phyloP scores from a whole-genome alignment of 2,113 vertebrate genomes.

The Boulengeromyrus knoepffleri region DNA sequence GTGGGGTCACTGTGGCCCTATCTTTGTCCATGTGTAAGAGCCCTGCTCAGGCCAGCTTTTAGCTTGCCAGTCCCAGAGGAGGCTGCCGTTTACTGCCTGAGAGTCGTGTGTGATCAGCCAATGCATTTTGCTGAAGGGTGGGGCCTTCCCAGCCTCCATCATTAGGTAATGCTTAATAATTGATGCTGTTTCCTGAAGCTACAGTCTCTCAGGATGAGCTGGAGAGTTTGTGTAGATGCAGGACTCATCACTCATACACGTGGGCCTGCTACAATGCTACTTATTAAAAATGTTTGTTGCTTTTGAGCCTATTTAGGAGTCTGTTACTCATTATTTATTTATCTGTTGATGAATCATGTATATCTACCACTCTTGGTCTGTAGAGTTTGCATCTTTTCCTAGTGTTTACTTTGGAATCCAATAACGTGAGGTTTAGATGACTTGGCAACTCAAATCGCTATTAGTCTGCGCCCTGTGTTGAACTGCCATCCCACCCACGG shows the following conservation, averaged over 20 bases:
- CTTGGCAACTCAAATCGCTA: neutral
- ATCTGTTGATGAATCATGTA: neutral
- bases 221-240: neutral
- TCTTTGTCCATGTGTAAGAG: neutral
- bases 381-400: neutral
- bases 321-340: neutral
- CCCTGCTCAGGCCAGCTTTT: neutral
- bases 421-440: neutral
- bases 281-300: neutral
- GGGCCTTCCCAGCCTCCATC: slow-evolving; percentile 21
- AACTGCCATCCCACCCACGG: too few species aligned
- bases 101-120: neutral
- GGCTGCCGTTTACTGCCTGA: neutral
- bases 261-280: neutral
- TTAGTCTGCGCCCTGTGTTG: neutral
- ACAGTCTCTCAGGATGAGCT: neutral
- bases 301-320: neutral
- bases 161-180: slow-evolving; percentile 41
- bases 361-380: neutral
- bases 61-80: neutral
- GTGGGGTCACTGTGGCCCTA: neutral
- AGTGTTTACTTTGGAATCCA: neutral
- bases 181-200: slow-evolving; percentile 40
- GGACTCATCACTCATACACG: neutral
- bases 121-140: neutral